Conservation (phyloP, 2,888 invertebrate species). For the Coelopa pilipes region DNA sequence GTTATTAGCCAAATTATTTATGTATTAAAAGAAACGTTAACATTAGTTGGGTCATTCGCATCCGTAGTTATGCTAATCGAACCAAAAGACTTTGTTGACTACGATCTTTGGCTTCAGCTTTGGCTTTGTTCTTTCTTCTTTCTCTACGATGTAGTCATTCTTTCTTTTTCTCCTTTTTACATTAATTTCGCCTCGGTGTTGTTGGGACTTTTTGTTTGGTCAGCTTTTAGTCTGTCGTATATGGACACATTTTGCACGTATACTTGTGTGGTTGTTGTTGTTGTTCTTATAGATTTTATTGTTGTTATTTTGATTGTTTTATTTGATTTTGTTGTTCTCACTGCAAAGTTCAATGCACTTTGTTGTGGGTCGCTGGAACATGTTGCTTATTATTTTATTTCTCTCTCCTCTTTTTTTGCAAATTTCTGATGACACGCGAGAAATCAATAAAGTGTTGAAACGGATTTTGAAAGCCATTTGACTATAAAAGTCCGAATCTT, state of each 20-base stretch:
- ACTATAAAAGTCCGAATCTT: background rate
- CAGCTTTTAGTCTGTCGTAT: no score
- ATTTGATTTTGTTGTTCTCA: background rate
- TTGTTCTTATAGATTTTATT: background rate
- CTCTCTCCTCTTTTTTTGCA: background rate
- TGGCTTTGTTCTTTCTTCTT: background rate
- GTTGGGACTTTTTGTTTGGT: no score
- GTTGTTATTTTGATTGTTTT: background rate
- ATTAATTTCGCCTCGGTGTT: no score
- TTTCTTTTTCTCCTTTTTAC: slow-evolving; percentile 2
- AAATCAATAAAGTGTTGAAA: background rate
- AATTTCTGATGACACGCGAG: slow-evolving; percentile 20
- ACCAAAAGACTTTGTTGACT: background rate
- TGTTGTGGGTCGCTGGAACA: slow-evolving; percentile 18
- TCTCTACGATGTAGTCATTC: background rate
- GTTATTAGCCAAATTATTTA: slow-evolving; percentile 10
- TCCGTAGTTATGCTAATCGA: slow-evolving; percentile 21
- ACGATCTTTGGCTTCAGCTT: background rate
- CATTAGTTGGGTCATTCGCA: slow-evolving; percentile 16
- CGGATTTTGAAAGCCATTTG: background rate
- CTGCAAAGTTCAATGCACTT: slow-evolving; percentile 18
- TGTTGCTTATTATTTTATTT: background rate
- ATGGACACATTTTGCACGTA: no score
- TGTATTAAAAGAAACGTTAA: background rate
- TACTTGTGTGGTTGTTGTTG: background rate